These are phyloP conservation scores for Melolontha melolontha DNA, from an alignment of 2,888 invertebrate genomes.

Conservation along the genomic window DNA sequence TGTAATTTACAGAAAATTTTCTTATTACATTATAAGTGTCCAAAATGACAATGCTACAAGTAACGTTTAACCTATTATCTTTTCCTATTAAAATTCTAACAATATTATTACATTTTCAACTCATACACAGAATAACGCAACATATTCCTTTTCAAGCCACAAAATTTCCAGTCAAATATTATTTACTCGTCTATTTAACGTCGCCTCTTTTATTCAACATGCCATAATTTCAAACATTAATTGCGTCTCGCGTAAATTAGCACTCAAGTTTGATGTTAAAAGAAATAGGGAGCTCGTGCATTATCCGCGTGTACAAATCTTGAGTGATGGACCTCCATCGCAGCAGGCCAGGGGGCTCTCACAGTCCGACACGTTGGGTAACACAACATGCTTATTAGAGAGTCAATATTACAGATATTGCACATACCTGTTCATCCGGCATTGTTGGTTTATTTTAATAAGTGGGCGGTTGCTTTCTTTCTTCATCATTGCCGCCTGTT, in stretches of 20 bases:
- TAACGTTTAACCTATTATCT: too few species aligned
- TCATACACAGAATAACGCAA: too few species aligned
- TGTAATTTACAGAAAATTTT: too few species aligned
- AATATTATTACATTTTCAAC: too few species aligned
- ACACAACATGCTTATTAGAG: conserved; percentile 46
- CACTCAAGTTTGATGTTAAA: conserved; percentile 37
- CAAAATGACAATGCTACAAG: too few species aligned
- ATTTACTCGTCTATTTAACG: conserved; percentile 32
- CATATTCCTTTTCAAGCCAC: background rate
- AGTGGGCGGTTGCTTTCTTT: conserved; percentile 44
- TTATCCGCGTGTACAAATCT: conserved; percentile 19
- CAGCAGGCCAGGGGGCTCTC: conserved; percentile 48
- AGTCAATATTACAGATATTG: conserved; percentile 48
- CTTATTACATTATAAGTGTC: too few species aligned
- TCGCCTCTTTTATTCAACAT: conserved; percentile 25
- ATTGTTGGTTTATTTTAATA: conserved; percentile 50
- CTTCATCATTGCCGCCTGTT: background rate
- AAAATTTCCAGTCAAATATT: conserved; percentile 28
- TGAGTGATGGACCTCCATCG: conserved; percentile 51
- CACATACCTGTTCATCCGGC: conserved; percentile 47
- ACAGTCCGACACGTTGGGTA: conserved; percentile 50
- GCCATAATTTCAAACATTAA: conserved; percentile 37
- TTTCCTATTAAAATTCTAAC: too few species aligned
- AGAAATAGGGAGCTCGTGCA: conserved; percentile 30
- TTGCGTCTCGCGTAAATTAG: conserved; percentile 34